Base-by-base conservation (phyloP, 2,797 vertebrate genomes). In the Podargus strigoides region DNA sequence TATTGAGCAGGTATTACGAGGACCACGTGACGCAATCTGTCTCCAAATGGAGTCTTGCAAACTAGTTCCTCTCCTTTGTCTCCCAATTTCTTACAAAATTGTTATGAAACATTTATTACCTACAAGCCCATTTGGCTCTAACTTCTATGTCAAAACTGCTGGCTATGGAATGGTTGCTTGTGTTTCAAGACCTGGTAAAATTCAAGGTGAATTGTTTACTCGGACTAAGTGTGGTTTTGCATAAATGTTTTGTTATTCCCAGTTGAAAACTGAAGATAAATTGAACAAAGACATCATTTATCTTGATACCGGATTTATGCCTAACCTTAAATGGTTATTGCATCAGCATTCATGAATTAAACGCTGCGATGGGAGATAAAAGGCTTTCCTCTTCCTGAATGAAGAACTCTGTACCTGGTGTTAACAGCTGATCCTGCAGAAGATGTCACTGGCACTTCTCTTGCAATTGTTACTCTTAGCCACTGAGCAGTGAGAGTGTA, bases 401-500 rank as follows among this genome's bases (percentile, higher is more conserved):
- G 32, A 32, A 15, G 44, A 55, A 0, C 46, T 76, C 22, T 9
- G 0, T 41, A 23, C 28, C 46, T 78, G 60, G 32, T 24, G 2
- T 55, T 67, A 55, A 26, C 32, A 55, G 21, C 36, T 28, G 18
- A 2, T 55, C 37, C 63, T 56, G 56, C 21, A 36, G 72, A 50
- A 89, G 44, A 44, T 23, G 12, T 3, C 34, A 4, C 22, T 34
- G 36, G 23, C 1, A 3, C 37, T 50, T n/a, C 0, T 3, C 8
- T 2, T 58, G 55, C 16, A 24, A 10, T 55, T 37, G 41, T 46
- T 63, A 5, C 49, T 37, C 30, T 37, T 12, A 50, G 82, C 12
- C 47, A 21, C 32, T 22, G 66, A 75, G 66, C 53, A 58, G 32
- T 14, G 30, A 67, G 39, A 47, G 41, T 32, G 10, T 42, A 74